Conservation (phyloP, 2,797 vertebrate species). For the Pelodytes ibericus region DNA sequence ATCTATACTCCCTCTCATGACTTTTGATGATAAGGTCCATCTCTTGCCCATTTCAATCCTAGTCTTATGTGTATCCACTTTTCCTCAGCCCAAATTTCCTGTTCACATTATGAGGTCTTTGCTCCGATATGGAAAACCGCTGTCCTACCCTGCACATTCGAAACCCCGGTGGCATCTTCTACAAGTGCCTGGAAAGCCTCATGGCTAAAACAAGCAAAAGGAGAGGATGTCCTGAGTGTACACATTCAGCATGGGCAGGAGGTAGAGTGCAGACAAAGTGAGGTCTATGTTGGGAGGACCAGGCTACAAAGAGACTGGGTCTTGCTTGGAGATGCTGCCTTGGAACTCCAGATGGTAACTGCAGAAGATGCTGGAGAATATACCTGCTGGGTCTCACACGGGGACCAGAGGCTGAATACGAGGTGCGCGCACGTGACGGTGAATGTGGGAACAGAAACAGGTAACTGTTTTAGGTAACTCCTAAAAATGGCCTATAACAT, state of each 20-base stretch:
- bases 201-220: background rate
- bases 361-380: slow-evolving; percentile 7
- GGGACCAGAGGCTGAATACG: background rate
- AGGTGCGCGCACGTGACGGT: background rate
- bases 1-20: no score
- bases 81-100: no score
- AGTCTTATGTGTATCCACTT: no score
- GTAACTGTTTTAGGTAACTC: no score
- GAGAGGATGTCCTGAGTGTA: background rate
- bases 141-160: background rate
- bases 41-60: no score
- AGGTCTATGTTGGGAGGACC: background rate
- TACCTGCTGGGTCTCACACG: background rate
- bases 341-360: background rate
- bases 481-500: no score
- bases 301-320: background rate
- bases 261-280: background rate
- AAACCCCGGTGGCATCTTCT: background rate
- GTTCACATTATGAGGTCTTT: no score
- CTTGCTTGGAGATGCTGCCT: background rate
- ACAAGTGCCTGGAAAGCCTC: background rate
- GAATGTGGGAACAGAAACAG: no score
- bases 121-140: background rate
- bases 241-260: background rate
- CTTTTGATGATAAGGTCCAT: no score